phyloP scores from a whole-genome alignment of 2,888 invertebrate genomes.

The Drosophila multiciliata region DNA sequence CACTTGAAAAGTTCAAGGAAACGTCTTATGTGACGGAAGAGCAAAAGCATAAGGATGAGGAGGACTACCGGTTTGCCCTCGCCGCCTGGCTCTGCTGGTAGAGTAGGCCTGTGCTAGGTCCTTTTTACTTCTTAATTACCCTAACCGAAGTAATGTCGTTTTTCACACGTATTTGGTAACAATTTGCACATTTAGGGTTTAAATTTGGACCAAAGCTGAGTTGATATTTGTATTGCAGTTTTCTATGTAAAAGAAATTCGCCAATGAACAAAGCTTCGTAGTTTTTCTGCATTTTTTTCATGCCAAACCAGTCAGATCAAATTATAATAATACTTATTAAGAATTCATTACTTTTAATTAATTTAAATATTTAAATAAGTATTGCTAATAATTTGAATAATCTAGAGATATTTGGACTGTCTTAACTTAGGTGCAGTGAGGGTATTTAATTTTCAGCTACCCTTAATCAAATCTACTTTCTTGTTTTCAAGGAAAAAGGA shows the following conservation, averaged over 20 bases:
- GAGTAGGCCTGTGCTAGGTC: conserved; percentile 36
- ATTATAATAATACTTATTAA: background rate
- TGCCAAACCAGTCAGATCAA: background rate
- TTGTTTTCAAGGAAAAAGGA: conserved; percentile 34
- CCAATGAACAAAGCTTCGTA: background rate
- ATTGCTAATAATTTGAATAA: background rate
- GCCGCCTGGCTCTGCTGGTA: conserved; percentile 4
- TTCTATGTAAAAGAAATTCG: background rate
- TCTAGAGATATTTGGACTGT: background rate
- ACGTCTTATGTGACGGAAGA: conserved; percentile 53
- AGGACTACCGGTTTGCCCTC: conserved; percentile 63
- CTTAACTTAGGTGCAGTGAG: background rate
- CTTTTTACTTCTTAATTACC: conserved; percentile 28
- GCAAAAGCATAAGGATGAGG: conserved; percentile 38
- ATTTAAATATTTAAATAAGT: background rate
- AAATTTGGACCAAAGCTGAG: background rate
- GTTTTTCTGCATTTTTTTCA: background rate
- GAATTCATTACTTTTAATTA: background rate
- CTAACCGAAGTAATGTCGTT: background rate
- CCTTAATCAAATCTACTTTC: background rate
- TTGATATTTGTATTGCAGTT: background rate
- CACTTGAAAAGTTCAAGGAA: conserved; percentile 79
- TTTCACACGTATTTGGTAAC: background rate
- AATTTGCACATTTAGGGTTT: background rate
- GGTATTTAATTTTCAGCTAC: conserved; percentile 2